Percentiles rank a stretch among this genome's conserved stretches.
Evolutionary conservation across 2,113 vertebrate species (phyloP).

Genomic region (Orycteropus afer): DNA sequence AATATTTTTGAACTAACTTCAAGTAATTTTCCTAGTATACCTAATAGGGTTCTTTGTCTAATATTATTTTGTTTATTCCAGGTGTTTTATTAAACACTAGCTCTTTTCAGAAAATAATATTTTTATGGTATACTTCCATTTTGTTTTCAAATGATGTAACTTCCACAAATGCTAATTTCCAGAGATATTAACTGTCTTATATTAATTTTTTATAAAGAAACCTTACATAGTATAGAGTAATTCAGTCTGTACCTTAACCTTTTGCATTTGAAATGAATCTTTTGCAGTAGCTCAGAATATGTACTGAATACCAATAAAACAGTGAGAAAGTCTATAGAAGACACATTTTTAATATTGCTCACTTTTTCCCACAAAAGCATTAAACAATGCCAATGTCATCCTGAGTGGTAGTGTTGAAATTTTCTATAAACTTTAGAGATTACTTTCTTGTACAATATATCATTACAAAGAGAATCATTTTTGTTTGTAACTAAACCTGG

Average conservation of each 20-base stretch:
- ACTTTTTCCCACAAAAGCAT: not conserved
- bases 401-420: not conserved
- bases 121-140: not conserved
- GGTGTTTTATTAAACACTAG: not conserved
- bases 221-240: not conserved
- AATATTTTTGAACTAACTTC: not conserved
- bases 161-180: not conserved
- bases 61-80: not conserved
- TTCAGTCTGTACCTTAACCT: not conserved
- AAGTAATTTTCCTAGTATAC: not conserved
- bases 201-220: not conserved
- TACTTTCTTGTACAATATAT: too few species aligned
- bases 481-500: not conserved
- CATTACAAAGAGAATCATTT: not conserved
- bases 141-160: slow-evolving; percentile 27
- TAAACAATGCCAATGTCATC: not conserved
- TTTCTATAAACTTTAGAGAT: too few species aligned
- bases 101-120: not conserved
- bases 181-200: not conserved
- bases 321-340: not conserved
- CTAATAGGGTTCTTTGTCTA: not conserved
- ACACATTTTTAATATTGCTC: not conserved
- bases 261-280: not conserved
- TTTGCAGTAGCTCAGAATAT: not conserved
- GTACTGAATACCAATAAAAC: not conserved